Base-by-base conservation (phyloP, 2,888 invertebrate species). In the Sarcophaga caerulescens region DNA sequence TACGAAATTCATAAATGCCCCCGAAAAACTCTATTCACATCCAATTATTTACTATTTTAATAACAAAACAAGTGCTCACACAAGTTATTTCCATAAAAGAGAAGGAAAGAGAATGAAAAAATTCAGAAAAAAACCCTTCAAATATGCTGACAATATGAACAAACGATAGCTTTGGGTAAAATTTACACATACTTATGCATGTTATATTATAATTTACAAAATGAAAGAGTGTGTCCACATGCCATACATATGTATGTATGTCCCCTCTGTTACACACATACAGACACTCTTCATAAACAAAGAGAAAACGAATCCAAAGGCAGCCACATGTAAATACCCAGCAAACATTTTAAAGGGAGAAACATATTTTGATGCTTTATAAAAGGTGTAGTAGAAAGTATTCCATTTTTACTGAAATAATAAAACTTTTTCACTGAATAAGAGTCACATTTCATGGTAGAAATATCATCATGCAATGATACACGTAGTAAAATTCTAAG, bases 91-190 rank as follows among this genome's bases (percentile, higher is more conserved):
- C 59, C n/a, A 21, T 21, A 68, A 8, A 2, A 52, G 63, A 71
- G 57, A 23, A 57, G 3, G 8, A 59, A 21, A 4, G 12, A 69
- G 47, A 3, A 63, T 17, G 25, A 19, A 47, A 35, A 35, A 35
- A 35, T 35, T 35, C 0, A 0, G 2, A 35, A 35, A 75, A 44
- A 69, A 11, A 23, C 60, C 52, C n/a, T 74, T 57, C 14, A 84
- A 75, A 84, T 70, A 79, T 74, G 77, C 83, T 80, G 77, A 85
- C 80, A 86, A 86, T 75, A 57, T 78, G 65, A 81, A 84, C 81
- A 81, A 86, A 86, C 66, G 74, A 81, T 77, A 75, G 86, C 85
- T 70, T 70, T 81, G 85, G 83, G 85, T 66, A 81, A 83, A 78
- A 86, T 84, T 86, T 81, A 62, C 86, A 84, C 86, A 84, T 78